Evolutionary conservation across 2,888 invertebrate genomes (phyloP).

Genomic region (Polyommatus icarus): DNA sequence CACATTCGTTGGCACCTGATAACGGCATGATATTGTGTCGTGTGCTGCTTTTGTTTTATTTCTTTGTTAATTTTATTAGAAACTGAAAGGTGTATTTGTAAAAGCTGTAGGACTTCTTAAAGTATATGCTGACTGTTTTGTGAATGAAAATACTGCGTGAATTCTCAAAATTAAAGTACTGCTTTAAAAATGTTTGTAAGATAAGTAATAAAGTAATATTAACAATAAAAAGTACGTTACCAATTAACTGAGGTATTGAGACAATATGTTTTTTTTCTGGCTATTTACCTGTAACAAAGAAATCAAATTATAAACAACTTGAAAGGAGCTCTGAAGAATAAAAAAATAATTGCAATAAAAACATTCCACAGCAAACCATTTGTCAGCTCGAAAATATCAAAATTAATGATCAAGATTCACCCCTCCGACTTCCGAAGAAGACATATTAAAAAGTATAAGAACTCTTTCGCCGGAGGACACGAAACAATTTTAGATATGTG

Average conservation of each 20-base stretch:
- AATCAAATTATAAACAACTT: background rate
- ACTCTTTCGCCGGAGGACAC: conserved; percentile 42
- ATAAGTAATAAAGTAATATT: too few relatives aligned
- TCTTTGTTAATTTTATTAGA: too few relatives aligned
- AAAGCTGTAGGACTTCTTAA: too few relatives aligned
- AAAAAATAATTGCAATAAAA: background rate
- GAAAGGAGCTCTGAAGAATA: background rate
- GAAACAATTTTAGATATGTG: conserved; percentile 56
- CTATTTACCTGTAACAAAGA: conserved; percentile 16
- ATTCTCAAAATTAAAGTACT: too few relatives aligned
- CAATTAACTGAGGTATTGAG: too few relatives aligned
- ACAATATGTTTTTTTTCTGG: background rate
- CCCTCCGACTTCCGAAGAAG: conserved; percentile 35
- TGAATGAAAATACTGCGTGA: too few relatives aligned
- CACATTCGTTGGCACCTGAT: background rate
- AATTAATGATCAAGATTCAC: conserved; percentile 15
- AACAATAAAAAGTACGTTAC: too few relatives aligned
- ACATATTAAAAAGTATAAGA: conserved; percentile 40
- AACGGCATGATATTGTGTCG: background rate
- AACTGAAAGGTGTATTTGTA: too few relatives aligned
- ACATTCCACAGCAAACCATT: background rate
- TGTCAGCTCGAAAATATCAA: conserved; percentile 7
- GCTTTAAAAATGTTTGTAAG: too few relatives aligned
- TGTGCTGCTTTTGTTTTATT: background rate
- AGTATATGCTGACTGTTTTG: too few relatives aligned